Evolutionary conservation across 2,797 vertebrate species (phyloP), one percentile per base, ranked within the genome.

Genomic region (Myripristis jacobus): DNA sequence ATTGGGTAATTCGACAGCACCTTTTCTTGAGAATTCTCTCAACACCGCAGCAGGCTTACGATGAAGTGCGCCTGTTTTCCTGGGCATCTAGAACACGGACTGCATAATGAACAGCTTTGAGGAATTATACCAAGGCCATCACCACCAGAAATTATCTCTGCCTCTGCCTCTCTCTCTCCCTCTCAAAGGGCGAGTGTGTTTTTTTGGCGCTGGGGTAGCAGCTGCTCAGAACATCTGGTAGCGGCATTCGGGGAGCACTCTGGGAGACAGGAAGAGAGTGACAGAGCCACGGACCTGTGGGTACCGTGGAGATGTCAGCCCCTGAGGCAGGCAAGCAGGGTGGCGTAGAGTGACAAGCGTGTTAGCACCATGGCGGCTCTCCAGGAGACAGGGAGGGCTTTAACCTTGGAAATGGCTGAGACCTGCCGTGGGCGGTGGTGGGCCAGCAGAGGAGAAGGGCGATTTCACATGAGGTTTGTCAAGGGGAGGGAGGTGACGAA

Each of bases 171-270:
- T 21, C 31, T 21, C 31, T 34, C 31, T 24, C 55, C 24, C 55
- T 38, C 55, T 57, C 31, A 70, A 56, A 70, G 62, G 82, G 56
- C 10, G 56, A 82, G 81, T 77, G 75, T 70, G 58, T 82, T 82
- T 84, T 66, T 52, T 70, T 75, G 71, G 84, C 59, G 29, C 70
- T 66, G 8, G 70, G 59, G 79, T 66, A 90, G 77, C 92, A 91
- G 88, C 88, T 92, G 91, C 75, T 85, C 57, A n/a, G 56, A 92
- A 90, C 91, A 92, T 92, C 91, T 93, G 91, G 80, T 53, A 66
- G 79, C 54, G 44, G 51, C 77, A 53, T 79, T 80, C 66, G 75
- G 34, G 31, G 79, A 73, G 79, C 79, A 31, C 83, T 71, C 82
- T 22, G 79, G 83, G 85, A 85, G 57, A 70, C 38, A 1, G 67